Evolutionary conservation across 2,797 vertebrate genomes (phyloP).

Genomic region (Anguilla megastoma): DNA sequence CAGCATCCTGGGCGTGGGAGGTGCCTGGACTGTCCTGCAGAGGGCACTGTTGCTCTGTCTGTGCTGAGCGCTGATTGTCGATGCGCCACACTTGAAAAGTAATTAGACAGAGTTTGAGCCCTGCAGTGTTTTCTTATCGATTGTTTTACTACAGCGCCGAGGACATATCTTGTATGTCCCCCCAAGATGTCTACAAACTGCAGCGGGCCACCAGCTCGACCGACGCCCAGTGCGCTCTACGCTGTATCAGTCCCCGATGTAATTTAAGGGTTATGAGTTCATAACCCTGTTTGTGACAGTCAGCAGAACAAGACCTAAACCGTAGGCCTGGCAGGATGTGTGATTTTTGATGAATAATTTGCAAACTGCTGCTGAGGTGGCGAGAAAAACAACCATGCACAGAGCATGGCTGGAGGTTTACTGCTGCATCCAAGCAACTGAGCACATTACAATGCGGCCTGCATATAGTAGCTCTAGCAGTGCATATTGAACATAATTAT

Average conservation of each 20-base stretch:
- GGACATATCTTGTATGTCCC: slow-evolving; percentile 42
- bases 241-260: neutral
- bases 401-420: neutral
- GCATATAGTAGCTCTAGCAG: neutral
- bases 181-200: slow-evolving; percentile 28
- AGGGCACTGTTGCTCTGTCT: slow-evolving; percentile 28
- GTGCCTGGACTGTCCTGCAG: neutral
- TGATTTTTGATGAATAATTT: slow-evolving; percentile 17
- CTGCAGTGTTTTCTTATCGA: slow-evolving; percentile 50
- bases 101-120: slow-evolving; percentile 40
- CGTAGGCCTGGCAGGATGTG: neutral
- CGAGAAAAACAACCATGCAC: neutral
- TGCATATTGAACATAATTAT: neutral
- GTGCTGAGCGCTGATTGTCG: neutral
- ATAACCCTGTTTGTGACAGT: slow-evolving; percentile 16
- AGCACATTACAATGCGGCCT: neutral
- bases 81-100: slow-evolving; percentile 34
- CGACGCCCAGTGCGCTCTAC: neutral
- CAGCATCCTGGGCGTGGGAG: neutral
- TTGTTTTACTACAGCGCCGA: slow-evolving; percentile 44
- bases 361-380: slow-evolving; percentile 3
- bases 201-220: slow-evolving; percentile 12
- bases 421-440: neutral
- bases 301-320: neutral
- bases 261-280: slow-evolving; percentile 22